A percentile compares a stretch with the other conserved stretches of the same genome.
Conservation (phyloP, 2,113 vertebrate genomes). For the Taurulus bubalis region DNA sequence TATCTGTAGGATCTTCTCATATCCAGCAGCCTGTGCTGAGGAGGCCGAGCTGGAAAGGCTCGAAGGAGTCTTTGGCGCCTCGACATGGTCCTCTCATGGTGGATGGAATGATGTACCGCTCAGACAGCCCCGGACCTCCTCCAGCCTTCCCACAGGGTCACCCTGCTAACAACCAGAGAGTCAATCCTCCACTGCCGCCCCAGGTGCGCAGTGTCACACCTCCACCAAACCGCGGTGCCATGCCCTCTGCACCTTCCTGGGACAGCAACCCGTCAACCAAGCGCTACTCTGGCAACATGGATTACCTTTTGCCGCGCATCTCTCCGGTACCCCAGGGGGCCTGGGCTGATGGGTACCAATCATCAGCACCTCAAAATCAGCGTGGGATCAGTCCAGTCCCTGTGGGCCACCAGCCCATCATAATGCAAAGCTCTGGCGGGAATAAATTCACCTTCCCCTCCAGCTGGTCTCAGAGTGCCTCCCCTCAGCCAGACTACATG, state of each 20-base stretch:
- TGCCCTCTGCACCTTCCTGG: constrained; percentile 90
- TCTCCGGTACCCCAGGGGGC: constrained; percentile 93
- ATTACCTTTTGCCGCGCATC: constrained; percentile 91
- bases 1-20: constrained; percentile 77
- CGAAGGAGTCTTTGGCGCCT: constrained; percentile 94
- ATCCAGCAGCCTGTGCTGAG: constrained; percentile 90
- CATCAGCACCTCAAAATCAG: constrained; percentile 86
- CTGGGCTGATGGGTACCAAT: constrained; percentile 91
- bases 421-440: constrained; percentile 91
- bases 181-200: constrained; percentile 89
- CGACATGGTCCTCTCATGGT: constrained; percentile 88
- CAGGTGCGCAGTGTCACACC: constrained; percentile 95
- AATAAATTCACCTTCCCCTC: constrained; percentile 92
- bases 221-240: constrained; percentile 88
- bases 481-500: constrained; percentile 89
- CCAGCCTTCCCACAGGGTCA: constrained; percentile 88
- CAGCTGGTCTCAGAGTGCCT: constrained; percentile 90
- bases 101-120: constrained; percentile 89
- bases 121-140: constrained; percentile 89
- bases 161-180: constrained; percentile 87
- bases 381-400: constrained; percentile 91
- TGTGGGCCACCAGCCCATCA: constrained; percentile 93
- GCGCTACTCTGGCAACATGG: constrained; percentile 95
- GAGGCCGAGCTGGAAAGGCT: constrained; percentile 97
- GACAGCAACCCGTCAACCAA: constrained; percentile 92